phyloP scores from a whole-genome alignment of 2,797 vertebrate species.

The Falco cherrug region DNA sequence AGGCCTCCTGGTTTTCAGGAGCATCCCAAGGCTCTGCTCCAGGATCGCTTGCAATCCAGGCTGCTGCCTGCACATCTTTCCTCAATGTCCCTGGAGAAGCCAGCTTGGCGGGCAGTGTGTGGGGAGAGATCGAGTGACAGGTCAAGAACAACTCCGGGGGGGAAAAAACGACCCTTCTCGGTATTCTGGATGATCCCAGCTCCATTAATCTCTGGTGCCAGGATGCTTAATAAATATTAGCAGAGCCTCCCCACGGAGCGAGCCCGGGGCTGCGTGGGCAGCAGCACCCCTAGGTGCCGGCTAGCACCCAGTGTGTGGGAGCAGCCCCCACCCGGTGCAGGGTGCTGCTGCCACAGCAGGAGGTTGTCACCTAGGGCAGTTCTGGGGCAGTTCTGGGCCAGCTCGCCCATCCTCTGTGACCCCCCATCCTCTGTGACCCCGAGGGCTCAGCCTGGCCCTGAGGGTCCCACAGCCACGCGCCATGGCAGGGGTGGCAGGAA shows the following conservation, averaged over 20 bases:
- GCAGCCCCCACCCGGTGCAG: neutral
- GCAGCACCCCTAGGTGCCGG: neutral
- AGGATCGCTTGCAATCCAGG: rapidly evolving
- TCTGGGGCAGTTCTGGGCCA: neutral
- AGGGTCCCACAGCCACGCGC: rapidly evolving
- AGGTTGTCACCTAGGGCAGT: neutral
- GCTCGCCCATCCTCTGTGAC: neutral
- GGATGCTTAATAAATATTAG: rapidly evolving
- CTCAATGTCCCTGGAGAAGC: neutral
- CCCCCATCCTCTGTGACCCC: rapidly evolving
- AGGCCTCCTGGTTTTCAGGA: neutral
- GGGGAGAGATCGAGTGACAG: neutral
- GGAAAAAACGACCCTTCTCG: rapidly evolving
- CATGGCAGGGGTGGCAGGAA: neutral
- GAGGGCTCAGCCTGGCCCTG: neutral
- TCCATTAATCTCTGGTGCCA: neutral
- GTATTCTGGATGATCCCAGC: neutral
- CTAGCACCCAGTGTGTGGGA: neutral
- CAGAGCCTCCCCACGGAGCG: rapidly evolving
- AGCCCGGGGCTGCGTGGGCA: rapidly evolving
- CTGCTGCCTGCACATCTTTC: rapidly evolving
- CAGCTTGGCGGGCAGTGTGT: rapidly evolving
- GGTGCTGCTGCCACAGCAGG: neutral
- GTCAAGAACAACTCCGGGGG: rapidly evolving
- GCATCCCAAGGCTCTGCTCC: neutral